phyloP scores from a whole-genome alignment of 2,888 invertebrate species.

The Machimus atricapillus region DNA sequence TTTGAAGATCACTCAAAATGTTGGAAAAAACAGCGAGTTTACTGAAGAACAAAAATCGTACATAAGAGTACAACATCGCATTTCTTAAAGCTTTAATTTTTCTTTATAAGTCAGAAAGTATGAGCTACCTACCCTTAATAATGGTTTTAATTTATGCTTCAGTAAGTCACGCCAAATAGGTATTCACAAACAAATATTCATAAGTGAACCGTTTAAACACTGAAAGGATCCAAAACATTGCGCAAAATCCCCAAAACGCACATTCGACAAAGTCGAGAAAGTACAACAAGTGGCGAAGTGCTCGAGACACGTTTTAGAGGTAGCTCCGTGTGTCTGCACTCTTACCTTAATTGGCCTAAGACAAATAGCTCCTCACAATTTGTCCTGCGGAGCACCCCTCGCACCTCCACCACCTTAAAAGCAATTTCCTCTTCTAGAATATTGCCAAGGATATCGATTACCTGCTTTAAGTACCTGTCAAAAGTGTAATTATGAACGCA shows the following conservation, averaged over 20 bases:
- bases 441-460: constrained; percentile 1
- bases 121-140: no score
- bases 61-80: no score
- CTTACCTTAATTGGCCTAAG: not conserved
- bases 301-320: not conserved
- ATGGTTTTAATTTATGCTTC: not conserved
- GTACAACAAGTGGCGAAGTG: not conserved
- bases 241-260: not conserved
- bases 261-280: not conserved
- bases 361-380: not conserved
- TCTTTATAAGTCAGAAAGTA: no score
- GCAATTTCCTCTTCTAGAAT: not conserved
- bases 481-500: constrained; percentile 11
- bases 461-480: not conserved
- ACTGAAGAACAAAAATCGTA: no score
- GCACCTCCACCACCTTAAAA: not conserved
- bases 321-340: not conserved
- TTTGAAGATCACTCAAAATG: no score
- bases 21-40: no score
- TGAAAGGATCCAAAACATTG: not conserved
- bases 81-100: no score
- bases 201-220: not conserved
- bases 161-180: not conserved
- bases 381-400: not conserved
- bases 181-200: not conserved